Conservation (phyloP, 2,113 vertebrate species). For the Microcebus lehilahytsara region DNA sequence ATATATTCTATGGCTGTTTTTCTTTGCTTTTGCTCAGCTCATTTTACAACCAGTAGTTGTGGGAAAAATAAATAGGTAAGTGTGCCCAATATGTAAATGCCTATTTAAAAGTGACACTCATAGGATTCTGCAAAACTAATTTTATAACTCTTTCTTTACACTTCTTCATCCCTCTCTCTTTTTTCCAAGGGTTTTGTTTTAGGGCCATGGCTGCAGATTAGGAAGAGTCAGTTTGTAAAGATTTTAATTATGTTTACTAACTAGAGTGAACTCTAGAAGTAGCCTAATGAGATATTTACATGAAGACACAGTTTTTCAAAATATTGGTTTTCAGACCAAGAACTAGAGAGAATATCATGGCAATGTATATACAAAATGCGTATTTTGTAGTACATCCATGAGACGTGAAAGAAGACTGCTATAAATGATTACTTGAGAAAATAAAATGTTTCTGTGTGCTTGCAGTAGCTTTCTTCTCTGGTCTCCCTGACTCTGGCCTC, state of each 20-base stretch:
- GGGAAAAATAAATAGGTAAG: neutral
- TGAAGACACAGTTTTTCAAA: neutral
- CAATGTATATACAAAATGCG: neutral
- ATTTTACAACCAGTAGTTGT: neutral
- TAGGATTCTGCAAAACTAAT: neutral
- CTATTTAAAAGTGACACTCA: neutral
- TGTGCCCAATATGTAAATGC: neutral
- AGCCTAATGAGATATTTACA: neutral
- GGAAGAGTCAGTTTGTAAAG: neutral
- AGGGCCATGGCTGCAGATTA: neutral
- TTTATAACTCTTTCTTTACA: no score
- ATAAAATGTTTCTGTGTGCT: neutral
- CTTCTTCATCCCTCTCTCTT: neutral
- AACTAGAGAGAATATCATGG: neutral
- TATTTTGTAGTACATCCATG: neutral
- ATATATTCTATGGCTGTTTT: neutral
- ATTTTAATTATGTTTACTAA: neutral
- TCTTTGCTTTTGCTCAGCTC: neutral
- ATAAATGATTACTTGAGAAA: neutral
- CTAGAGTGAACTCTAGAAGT: neutral
- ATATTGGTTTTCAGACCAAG: neutral
- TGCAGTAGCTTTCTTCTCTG: conserved; percentile 20
- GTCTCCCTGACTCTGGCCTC: conserved; percentile 52
- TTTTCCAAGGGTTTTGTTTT: neutral
- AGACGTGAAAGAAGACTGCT: neutral